A percentile compares a stretch with the other conserved stretches of the same genome.
Evolutionary conservation across 2,113 vertebrate species (phyloP).

Genomic region (Phaethornis superciliosus): DNA sequence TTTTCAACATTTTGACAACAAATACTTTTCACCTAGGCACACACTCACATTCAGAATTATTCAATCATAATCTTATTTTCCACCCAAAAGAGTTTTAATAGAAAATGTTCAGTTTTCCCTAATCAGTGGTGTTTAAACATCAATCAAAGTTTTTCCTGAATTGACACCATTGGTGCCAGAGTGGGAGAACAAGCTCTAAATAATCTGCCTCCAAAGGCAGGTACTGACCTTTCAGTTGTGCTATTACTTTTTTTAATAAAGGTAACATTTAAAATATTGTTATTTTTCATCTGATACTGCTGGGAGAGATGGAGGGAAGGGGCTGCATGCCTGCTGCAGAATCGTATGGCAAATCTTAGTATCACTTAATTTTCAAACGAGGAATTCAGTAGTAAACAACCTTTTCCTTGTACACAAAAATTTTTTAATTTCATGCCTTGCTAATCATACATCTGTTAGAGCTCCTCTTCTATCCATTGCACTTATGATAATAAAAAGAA

Average conservation of each 20-base stretch:
- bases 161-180: background rate
- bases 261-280: background rate
- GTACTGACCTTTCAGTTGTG: background rate
- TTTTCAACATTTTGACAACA: background rate
- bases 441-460: slow-evolving; percentile 80
- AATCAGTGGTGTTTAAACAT: slow-evolving; percentile 2
- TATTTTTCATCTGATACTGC: background rate
- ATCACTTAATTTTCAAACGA: slow-evolving; percentile 68
- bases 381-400: slow-evolving; percentile 72
- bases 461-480: slow-evolving; percentile 54
- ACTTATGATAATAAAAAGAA: slow-evolving; percentile 60
- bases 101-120: background rate
- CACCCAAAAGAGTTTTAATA: background rate
- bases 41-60: background rate
- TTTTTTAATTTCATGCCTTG: slow-evolving; percentile 82
- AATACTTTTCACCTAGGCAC: background rate
- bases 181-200: background rate
- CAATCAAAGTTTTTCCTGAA: slow-evolving; percentile 13
- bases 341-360: slow-evolving; percentile 16
- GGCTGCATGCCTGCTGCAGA: background rate
- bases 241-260: background rate
- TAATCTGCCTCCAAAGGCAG: background rate
- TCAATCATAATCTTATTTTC: slow-evolving; percentile 27
- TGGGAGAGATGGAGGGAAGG: background rate
- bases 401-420: slow-evolving; percentile 71